phyloP scores from a whole-genome alignment of 2,797 vertebrate species.

The Gobio occitaniae region DNA sequence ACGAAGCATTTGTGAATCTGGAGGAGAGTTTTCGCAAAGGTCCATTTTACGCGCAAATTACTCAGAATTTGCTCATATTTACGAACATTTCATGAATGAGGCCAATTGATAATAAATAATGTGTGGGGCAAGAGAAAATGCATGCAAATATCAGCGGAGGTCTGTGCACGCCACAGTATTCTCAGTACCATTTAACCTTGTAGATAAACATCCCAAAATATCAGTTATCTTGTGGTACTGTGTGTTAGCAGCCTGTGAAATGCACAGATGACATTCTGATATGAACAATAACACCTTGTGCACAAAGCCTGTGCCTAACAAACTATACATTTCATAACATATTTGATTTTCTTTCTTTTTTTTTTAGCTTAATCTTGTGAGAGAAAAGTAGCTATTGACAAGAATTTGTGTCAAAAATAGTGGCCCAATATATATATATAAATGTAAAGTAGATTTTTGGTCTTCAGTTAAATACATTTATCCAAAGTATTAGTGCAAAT shows the following conservation, averaged over 20 bases:
- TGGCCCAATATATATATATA: neutral
- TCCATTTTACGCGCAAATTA: too few relatives aligned
- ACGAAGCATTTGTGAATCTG: too few relatives aligned
- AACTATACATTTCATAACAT: neutral
- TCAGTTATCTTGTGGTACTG: constrained; percentile 60
- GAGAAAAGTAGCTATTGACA: neutral
- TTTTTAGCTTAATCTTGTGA: neutral
- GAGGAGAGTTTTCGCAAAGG: too few relatives aligned
- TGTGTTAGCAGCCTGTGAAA: constrained; percentile 67
- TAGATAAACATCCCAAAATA: constrained; percentile 68
- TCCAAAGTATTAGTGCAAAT: neutral
- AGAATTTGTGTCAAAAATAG: neutral
- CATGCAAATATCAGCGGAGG: neutral
- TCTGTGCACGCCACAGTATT: constrained; percentile 54
- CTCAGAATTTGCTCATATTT: too few relatives aligned
- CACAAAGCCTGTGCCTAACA: neutral
- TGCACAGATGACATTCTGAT: constrained; percentile 68
- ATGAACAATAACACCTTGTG: neutral
- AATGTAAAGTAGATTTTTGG: neutral
- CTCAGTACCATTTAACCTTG: constrained; percentile 58
- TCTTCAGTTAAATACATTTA: neutral
- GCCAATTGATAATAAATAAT: too few relatives aligned
- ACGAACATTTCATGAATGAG: too few relatives aligned
- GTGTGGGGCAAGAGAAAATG: too few relatives aligned
- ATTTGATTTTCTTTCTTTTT: neutral